These are phyloP conservation scores for Polydrusus pterygomalis DNA, from an alignment of 2,888 invertebrate species.

Conservation along the genomic window DNA sequence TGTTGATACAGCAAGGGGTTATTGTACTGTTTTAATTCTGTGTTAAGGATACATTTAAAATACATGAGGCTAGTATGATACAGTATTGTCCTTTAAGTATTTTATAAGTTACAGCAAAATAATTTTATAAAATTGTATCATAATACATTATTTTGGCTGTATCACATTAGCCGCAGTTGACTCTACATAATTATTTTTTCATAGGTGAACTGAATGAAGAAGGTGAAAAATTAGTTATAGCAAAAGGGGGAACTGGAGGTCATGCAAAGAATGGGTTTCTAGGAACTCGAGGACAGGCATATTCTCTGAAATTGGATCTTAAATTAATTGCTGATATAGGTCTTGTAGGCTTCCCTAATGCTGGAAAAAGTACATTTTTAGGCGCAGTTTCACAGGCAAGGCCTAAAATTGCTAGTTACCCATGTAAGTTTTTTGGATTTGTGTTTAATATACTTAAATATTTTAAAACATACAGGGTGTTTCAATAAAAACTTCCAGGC, in stretches of 20 bases:
- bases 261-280: constrained; percentile 83
- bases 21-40: too few species aligned
- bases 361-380: constrained; percentile 94
- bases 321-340: constrained; percentile 97
- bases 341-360: constrained; percentile 92
- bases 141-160: too few species aligned
- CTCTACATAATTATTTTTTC: background rate
- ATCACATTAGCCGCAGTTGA: too few species aligned
- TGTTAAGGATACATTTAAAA: too few species aligned
- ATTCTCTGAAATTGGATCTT: constrained; percentile 85
- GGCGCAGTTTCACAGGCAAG: constrained; percentile 89
- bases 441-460: too few species aligned
- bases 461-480: too few species aligned
- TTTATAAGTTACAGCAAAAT: too few species aligned
- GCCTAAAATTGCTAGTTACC: constrained; percentile 93
- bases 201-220: constrained; percentile 84
- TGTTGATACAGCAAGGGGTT: too few species aligned
- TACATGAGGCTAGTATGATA: too few species aligned
- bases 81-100: too few species aligned
- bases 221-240: constrained; percentile 81
- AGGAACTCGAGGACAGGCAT: constrained; percentile 84
- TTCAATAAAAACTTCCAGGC: too few species aligned
- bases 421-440: constrained; percentile 78
- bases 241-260: constrained; percentile 90
- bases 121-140: too few species aligned